Percentiles rank a stretch among this genome's conserved stretches.
These are phyloP conservation scores for Nothoprocta pentlandii DNA, from an alignment of 2,113 vertebrate genomes.

Conservation along the genomic window DNA sequence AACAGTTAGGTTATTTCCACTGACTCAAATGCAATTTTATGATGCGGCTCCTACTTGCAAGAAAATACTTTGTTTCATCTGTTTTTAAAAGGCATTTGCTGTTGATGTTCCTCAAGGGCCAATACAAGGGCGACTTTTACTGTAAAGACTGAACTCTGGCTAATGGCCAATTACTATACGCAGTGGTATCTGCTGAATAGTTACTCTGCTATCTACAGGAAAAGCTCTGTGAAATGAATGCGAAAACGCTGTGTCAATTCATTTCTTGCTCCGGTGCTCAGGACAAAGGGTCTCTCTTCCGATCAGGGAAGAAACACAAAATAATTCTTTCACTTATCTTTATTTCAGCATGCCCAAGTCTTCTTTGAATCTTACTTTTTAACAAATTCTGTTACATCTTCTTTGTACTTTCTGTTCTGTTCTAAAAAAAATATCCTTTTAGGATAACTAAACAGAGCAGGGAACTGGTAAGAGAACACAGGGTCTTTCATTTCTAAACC, in stretches of 20 bases:
- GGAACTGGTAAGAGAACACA: neutral
- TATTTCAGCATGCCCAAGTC: neutral
- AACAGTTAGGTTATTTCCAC: neutral
- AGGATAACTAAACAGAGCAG: neutral
- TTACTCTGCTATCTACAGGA: neutral
- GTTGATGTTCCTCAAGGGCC: neutral
- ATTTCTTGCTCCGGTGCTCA: neutral
- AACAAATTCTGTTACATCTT: neutral
- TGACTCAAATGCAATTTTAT: neutral
- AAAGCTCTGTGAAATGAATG: neutral
- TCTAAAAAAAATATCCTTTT: neutral
- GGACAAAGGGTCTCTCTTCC: neutral
- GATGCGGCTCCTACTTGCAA: neutral
- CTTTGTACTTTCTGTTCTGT: neutral
- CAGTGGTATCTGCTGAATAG: neutral
- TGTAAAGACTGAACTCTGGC: neutral
- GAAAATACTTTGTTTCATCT: neutral
- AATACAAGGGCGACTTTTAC: accelerated
- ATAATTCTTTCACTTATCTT: neutral
- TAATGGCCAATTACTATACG: neutral
- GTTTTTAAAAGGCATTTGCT: neutral
- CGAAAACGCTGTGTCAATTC: neutral
- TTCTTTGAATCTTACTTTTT: neutral
- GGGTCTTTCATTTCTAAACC: neutral
- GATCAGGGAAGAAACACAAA: neutral